These are phyloP conservation scores for Helarctos malayanus DNA, from an alignment of 2,797 vertebrate species.

Conservation along the genomic window DNA sequence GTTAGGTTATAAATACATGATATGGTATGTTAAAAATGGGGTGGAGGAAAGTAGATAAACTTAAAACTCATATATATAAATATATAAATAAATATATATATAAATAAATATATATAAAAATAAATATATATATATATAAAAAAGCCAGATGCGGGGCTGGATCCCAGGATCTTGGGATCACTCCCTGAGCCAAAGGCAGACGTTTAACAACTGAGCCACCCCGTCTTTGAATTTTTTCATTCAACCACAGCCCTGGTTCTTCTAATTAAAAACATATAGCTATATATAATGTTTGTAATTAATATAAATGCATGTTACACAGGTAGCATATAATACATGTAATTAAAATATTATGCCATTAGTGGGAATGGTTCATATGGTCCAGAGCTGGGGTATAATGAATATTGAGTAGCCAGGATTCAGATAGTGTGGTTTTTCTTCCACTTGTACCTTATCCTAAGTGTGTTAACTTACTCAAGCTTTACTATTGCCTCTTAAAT, in stretches of 20 bases:
- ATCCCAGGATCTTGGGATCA: too few relatives aligned
- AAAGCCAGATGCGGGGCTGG: too few relatives aligned
- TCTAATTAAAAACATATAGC: background rate
- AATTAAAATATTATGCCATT: background rate
- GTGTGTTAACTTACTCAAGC: background rate
- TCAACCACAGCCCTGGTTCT: background rate
- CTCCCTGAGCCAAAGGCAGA: too few relatives aligned
- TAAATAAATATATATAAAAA: background rate
- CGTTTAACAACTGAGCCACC: too few relatives aligned
- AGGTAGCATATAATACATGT: background rate
- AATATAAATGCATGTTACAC: background rate
- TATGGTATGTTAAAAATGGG: background rate
- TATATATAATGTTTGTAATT: background rate
- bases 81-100: background rate
- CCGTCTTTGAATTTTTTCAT: background rate
- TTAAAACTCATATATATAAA: background rate
- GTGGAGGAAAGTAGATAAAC: background rate
- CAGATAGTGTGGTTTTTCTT: background rate
- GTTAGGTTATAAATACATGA: background rate
- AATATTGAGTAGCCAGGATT: background rate
- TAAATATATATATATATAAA: background rate
- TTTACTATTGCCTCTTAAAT: background rate
- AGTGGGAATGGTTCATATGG: background rate
- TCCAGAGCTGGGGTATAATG: background rate
- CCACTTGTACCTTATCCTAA: background rate